Base-by-base conservation (phyloP, 2,113 vertebrate species). In the Monopterus albus region DNA sequence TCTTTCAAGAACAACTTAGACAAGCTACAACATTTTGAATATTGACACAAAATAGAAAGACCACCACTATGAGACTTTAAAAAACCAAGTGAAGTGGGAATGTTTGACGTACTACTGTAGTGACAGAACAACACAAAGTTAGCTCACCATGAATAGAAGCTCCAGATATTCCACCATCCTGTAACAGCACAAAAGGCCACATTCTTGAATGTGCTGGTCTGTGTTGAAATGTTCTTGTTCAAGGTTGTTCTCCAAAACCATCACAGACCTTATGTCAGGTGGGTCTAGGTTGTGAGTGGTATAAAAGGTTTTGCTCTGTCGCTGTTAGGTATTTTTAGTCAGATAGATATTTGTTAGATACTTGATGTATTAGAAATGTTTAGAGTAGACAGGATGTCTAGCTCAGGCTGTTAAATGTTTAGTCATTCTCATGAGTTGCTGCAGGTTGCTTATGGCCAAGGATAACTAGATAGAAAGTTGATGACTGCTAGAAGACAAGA, bases 301-400 rank as follows among this genome's bases (percentile, higher is more conserved):
- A 12, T 58, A 25, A 59, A 66, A 29, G 15, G 28, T 28, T 61
- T 43, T 38, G 45, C 72, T 75, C 66, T 75, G 72, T 75, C 38
- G 11, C 36, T 35, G 61, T 17, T n/a, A 47, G 72, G 60, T 23
- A 33, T 25, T 62, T 55, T 49, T 31, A 76, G 49, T 47, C 31
- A 61, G 40, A n/a, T n/a, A n/a, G n/a, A n/a, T n/a, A n/a, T n/a
- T n/a, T n/a, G n/a, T n/a, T n/a, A n/a, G n/a, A n/a, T n/a, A n/a
- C n/a, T n/a, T n/a, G n/a, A n/a, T n/a, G n/a, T n/a, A n/a, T n/a
- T n/a, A n/a, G n/a, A n/a, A n/a, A n/a, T n/a, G n/a, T n/a, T n/a
- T n/a, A n/a, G n/a, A n/a, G n/a, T n/a, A n/a, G n/a, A n/a, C n/a
- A n/a, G n/a, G n/a, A n/a, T n/a, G n/a, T n/a, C n/a, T n/a, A n/a